Base-by-base conservation (phyloP, 2,797 vertebrate species). In the Rhynchotus rufescens region DNA sequence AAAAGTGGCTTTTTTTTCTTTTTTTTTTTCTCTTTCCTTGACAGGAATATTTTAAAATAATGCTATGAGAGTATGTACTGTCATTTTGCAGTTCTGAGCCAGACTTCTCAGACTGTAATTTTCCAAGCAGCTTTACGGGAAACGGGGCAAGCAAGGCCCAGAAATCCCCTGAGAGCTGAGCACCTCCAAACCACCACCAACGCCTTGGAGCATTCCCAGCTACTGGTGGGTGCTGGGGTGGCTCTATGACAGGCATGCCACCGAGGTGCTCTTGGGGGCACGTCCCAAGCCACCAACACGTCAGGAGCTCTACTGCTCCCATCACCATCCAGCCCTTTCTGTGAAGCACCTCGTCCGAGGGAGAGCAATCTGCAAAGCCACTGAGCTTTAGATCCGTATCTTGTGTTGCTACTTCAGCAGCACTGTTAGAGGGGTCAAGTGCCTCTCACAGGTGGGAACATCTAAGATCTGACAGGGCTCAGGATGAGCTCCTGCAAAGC, bases 371-470 rank as follows among this genome's bases (percentile, higher is more conserved):
- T 34, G 23, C 22, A 54, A 13, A 84, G 8, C 7, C 1, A 4
- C 15, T 16, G 25, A 11, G 49, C 51, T 30, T 38, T n/a, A 25
- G 59, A 34, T 30, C 42, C 1, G 0, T 6, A 13, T 3, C 59
- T 21, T 11, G 10, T 10, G 1, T 7, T 30, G 30, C 42, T 17
- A 5, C 4, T 42, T 42, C 64, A 15, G n/a, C 65, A 26, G 51
- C 42, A 2, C 4, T 19, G 22, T 34, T 3, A 3, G 47, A 4
- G 30, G 0, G 9, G 5, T 7, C n/a, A 47, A 51, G 25, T n/a
- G 21, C 8, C 1, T 23, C 47, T 8, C 9, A 38, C 22, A 7
- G 52, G 38, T 15, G 28, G 47, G 30, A 85, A 28, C 38, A 1
- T 38, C 21, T 0, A 16, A 13, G 5, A 28, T 34, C 30, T 13